Percentiles rank a stretch among this genome's conserved stretches.
Conservation (phyloP, 2,888 invertebrate genomes). For the Callosobruchus maculatus region DNA sequence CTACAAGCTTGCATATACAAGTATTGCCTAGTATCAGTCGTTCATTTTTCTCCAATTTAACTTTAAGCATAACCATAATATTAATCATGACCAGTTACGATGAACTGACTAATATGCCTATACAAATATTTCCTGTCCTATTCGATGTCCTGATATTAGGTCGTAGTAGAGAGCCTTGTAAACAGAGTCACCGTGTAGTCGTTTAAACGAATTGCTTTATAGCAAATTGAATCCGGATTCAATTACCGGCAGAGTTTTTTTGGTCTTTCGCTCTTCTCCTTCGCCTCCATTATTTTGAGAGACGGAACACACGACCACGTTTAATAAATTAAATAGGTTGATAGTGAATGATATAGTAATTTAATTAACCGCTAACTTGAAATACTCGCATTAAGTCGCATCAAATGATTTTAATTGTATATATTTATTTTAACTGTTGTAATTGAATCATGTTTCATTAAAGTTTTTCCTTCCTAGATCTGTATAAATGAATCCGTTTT, state of each 20-base stretch:
- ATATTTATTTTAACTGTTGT: neutral
- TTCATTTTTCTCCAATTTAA: too few relatives aligned
- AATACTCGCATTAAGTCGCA: neutral
- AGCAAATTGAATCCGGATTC: constrained; percentile 16
- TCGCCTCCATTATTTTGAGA: neutral
- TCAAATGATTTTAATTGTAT: neutral
- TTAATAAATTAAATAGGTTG: neutral
- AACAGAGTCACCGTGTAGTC: constrained; percentile 20
- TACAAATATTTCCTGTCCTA: too few relatives aligned
- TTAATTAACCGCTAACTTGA: neutral
- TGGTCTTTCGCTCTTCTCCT: neutral
- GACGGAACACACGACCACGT: neutral
- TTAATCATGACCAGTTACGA: too few relatives aligned
- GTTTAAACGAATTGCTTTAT: constrained; percentile 39
- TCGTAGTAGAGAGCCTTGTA: neutral
- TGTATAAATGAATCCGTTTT: neutral
- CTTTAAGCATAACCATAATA: too few relatives aligned
- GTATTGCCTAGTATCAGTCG: too few relatives aligned
- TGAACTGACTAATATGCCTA: too few relatives aligned
- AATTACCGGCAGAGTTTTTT: constrained; percentile 7
- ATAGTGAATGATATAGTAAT: neutral
- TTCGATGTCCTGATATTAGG: too few relatives aligned
- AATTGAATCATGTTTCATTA: neutral
- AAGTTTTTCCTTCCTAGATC: neutral
- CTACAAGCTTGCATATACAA: too few relatives aligned